A percentile compares a stretch with the other conserved stretches of the same genome.
phyloP scores from a whole-genome alignment of 2,113 vertebrate species.

The Sinocyclocheilus anshuiensis region DNA sequence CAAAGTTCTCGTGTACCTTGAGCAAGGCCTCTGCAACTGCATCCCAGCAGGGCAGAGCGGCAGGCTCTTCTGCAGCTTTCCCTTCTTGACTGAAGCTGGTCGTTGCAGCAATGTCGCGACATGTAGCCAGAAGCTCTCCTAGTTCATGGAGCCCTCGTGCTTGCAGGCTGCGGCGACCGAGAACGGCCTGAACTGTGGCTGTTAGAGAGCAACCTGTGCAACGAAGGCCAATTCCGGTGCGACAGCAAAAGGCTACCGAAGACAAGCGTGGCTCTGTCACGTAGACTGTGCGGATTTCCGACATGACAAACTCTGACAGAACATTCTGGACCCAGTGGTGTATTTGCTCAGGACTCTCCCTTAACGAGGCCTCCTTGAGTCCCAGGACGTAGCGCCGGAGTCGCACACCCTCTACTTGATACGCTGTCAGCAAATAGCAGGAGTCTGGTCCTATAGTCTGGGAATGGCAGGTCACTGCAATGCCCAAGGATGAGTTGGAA shows the following conservation, averaged over 20 bases:
- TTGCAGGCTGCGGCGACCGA: constrained; percentile 93
- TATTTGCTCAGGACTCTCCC: constrained; percentile 90
- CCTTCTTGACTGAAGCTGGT: constrained; percentile 81
- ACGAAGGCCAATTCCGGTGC: constrained; percentile 88
- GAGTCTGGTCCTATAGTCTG: constrained; percentile 88
- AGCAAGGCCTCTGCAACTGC: constrained; percentile 90
- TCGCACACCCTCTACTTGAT: constrained; percentile 91
- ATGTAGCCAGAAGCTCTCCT: constrained; percentile 90
- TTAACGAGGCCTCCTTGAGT: constrained; percentile 85
- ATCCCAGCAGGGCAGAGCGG: constrained; percentile 95
- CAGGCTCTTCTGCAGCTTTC: constrained; percentile 72
- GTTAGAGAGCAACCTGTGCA: constrained; percentile 94
- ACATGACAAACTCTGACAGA: constrained; percentile 98
- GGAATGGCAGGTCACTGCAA: constrained; percentile 94
- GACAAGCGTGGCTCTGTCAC: constrained; percentile 87
- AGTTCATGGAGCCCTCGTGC: constrained; percentile 94
- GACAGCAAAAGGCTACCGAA: constrained; percentile 81
- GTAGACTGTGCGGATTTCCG: constrained; percentile 93
- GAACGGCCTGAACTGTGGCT: constrained; percentile 90
- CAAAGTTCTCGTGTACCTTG: constrained; percentile 92
- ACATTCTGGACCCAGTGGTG: constrained; percentile 99
- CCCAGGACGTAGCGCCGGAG: constrained; percentile 94
- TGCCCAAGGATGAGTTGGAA: constrained; percentile 91
- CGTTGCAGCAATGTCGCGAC: constrained; percentile 87
- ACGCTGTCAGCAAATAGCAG: constrained; percentile 92